These are phyloP conservation scores for Ericerus pela DNA, from an alignment of 1,140 invertebrate species.

Conservation along the genomic window DNA sequence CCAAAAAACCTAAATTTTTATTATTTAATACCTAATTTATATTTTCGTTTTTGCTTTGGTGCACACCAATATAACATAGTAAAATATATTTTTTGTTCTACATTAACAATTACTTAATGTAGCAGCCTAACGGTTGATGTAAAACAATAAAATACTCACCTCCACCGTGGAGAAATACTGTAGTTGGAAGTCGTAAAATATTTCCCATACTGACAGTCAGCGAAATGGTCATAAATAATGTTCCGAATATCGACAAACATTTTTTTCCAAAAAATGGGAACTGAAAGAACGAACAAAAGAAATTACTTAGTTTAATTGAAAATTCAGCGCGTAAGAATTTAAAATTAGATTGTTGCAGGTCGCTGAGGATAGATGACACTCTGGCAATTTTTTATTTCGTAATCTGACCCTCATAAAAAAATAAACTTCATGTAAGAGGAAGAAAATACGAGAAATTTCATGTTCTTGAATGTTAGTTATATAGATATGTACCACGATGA, in stretches of 20 bases:
- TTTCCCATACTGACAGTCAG: constrained; percentile 36
- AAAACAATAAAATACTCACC: too few relatives aligned
- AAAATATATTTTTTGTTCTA: not conserved
- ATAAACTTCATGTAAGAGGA: too few relatives aligned
- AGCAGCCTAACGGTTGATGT: not conserved
- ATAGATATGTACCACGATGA: too few relatives aligned
- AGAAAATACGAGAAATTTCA: too few relatives aligned
- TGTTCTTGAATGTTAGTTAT: too few relatives aligned
- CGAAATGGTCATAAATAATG: constrained; percentile 32
- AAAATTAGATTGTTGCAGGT: too few relatives aligned
- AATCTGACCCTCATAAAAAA: too few relatives aligned
- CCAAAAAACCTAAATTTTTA: not conserved
- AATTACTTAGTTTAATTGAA: too few relatives aligned
- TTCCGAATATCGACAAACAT: constrained; percentile 22
- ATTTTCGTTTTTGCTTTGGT: not conserved
- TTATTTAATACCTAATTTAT: not conserved
- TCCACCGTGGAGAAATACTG: constrained; percentile 36
- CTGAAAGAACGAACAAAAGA: constrained; percentile 14
- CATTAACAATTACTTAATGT: not conserved
- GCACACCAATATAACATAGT: not conserved
- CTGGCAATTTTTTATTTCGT: too few relatives aligned
- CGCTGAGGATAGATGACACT: too few relatives aligned
- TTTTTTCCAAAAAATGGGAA: constrained; percentile 18
- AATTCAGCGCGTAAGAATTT: too few relatives aligned
- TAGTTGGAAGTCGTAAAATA: constrained; percentile 37